These are phyloP conservation scores for Lanius collurio DNA, from an alignment of 2,113 vertebrate species.

Conservation along the genomic window DNA sequence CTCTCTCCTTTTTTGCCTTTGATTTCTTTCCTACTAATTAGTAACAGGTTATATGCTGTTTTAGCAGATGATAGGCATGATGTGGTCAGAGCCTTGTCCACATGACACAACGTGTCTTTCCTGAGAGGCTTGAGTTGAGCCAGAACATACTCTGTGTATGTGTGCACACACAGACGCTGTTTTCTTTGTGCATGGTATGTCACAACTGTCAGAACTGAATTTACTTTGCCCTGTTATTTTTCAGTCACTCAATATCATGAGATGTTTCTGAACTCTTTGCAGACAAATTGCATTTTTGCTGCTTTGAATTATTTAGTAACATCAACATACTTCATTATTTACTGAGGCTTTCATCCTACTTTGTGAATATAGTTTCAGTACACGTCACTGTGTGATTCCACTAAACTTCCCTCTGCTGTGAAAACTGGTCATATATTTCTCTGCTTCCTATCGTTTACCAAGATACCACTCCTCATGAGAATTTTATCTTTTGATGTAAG, in stretches of 20 bases:
- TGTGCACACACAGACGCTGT: background rate
- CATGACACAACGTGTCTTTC: background rate
- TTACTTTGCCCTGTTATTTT: background rate
- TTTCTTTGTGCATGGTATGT: background rate
- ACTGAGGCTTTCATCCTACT: background rate
- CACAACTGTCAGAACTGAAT: background rate
- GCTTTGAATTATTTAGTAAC: constrained; percentile 32
- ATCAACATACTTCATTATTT: constrained; percentile 5
- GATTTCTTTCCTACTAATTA: background rate
- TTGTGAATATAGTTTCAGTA: background rate
- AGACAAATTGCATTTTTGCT: constrained; percentile 22
- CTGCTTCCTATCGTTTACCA: background rate
- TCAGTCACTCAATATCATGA: background rate
- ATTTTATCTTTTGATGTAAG: background rate
- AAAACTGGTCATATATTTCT: background rate
- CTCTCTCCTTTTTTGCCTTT: background rate
- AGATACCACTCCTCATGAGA: background rate
- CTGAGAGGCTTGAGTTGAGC: background rate
- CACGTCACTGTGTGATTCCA: background rate
- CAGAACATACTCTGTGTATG: background rate
- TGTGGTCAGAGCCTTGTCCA: background rate
- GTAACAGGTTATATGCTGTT: background rate
- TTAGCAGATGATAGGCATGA: background rate
- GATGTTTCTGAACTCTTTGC: background rate
- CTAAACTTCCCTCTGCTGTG: background rate